These are phyloP conservation scores for Diuraphis noxia DNA, from an alignment of 1,140 invertebrate genomes.

Conservation along the genomic window DNA sequence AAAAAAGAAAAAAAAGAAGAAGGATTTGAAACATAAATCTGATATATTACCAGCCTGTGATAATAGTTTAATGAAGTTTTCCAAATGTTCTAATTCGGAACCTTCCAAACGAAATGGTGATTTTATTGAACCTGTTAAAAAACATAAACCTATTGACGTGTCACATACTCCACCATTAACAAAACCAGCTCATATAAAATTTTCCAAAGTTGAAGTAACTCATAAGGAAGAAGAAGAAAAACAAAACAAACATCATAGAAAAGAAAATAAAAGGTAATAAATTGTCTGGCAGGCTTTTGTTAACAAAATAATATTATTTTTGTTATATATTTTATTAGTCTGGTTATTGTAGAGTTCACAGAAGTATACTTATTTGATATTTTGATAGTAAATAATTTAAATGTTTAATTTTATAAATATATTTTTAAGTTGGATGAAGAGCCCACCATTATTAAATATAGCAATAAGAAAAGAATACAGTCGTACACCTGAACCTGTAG, in stretches of 20 bases:
- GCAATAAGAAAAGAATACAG: constrained; percentile 32
- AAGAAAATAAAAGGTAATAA: constrained; percentile 50
- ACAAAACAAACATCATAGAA: constrained; percentile 14
- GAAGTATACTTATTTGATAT: not conserved
- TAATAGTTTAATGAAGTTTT: not conserved
- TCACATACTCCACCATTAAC: constrained; percentile 48
- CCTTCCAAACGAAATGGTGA: constrained; percentile 46
- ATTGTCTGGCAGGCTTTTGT: not conserved
- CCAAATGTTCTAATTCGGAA: not conserved
- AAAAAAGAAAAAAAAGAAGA: constrained; percentile 56
- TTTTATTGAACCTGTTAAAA: constrained; percentile 36
- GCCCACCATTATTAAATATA: constrained; percentile 37
- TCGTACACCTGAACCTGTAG: not conserved
- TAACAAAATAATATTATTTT: constrained; percentile 18
- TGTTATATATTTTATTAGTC: not conserved
- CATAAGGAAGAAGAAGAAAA: constrained; percentile 25
- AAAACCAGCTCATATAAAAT: constrained; percentile 1
- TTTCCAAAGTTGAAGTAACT: constrained; percentile 21
- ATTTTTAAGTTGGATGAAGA: constrained; percentile 43
- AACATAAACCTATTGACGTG: constrained; percentile 30
- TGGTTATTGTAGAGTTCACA: not conserved
- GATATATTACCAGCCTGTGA: not conserved
- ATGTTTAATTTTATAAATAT: not conserved
- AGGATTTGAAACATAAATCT: not conserved
- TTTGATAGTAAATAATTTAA: not conserved